Base-by-base conservation (phyloP, 23 tunicate species). In the Halocynthia roretzi region DNA sequence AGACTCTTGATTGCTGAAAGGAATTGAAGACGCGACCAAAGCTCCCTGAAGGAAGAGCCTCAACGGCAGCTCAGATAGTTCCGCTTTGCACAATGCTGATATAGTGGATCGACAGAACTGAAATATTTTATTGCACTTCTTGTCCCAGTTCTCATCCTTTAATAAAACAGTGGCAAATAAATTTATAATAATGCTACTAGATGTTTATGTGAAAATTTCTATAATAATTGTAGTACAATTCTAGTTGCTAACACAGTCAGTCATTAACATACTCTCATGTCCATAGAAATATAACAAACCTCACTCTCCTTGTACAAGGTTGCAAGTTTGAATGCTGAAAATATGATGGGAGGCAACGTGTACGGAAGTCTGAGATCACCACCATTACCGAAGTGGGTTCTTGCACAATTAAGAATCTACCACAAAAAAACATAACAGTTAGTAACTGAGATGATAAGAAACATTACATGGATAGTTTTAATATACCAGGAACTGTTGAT, bases 1-100 rank as follows among this genome's bases (percentile, higher is more conserved):
- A 10, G 86, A 65, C 77, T 91, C 91, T 44, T 82, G 97, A 58
- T 91, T 91, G 7, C 85, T 92, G 51, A 91, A 91, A 4, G 72
- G 70, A 6, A 91, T 69, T 71, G 82, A 87, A 9, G 91, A 91
- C 19, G 87, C 97, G 54, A 85, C 61, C 11, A 90, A 75, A 51
- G 96, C 96, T 57, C 96, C 96, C 76, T 90, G 96, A 17, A 90
- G 70, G 52, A 90, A 90, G 0, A 90, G 77, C 19, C 96, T 75
- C 21, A 90, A 54, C 11, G 96, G 96, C 6, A 90, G 89, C 64
- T 90, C 96, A 21, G 89, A 76, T 18, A 66, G 67, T n/a, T 84
- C 96, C 0, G 77, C 86, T 62, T 90, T 67, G 71, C 82, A 80
- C 61, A 90, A 76, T 49, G 84, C 87, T 66, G 76, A 84, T 53